Evolutionary conservation across 1,140 invertebrate genomes (phyloP).

Genomic region (Yoshiicerus persimilis): DNA sequence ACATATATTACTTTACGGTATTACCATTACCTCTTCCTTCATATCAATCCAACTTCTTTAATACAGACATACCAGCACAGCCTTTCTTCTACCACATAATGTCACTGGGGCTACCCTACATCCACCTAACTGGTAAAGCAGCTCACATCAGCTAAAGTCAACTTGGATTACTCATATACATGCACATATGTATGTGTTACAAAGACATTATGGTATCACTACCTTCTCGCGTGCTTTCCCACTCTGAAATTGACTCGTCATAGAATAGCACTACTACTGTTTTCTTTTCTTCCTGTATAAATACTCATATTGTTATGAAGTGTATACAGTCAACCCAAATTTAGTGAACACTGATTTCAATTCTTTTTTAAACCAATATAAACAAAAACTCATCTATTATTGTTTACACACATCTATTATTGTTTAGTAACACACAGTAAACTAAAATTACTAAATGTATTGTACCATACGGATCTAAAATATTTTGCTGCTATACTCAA

Average conservation of each 20-base stretch:
- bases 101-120: background rate
- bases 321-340: too few species aligned
- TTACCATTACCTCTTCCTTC: background rate
- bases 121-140: background rate
- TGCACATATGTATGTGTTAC: constrained; percentile 8
- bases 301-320: background rate
- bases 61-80: background rate
- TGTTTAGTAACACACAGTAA: too few species aligned
- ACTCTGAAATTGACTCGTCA: background rate
- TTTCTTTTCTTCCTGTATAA: background rate
- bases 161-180: constrained; percentile 17
- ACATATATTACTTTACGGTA: background rate
- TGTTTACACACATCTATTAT: too few species aligned
- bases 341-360: too few species aligned
- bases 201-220: constrained; percentile 8
- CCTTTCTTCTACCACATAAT: background rate
- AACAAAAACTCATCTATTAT: too few species aligned
- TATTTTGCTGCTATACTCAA: background rate
- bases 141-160: background rate
- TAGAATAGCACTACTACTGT: background rate
- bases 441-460: too few species aligned
- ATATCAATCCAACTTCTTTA: background rate
- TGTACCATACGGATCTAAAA: background rate
- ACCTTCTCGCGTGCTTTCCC: background rate
- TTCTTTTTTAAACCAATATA: too few species aligned